Evolutionary conservation across 2,113 vertebrate species (phyloP).

Genomic region (Corvus moneduloides): DNA sequence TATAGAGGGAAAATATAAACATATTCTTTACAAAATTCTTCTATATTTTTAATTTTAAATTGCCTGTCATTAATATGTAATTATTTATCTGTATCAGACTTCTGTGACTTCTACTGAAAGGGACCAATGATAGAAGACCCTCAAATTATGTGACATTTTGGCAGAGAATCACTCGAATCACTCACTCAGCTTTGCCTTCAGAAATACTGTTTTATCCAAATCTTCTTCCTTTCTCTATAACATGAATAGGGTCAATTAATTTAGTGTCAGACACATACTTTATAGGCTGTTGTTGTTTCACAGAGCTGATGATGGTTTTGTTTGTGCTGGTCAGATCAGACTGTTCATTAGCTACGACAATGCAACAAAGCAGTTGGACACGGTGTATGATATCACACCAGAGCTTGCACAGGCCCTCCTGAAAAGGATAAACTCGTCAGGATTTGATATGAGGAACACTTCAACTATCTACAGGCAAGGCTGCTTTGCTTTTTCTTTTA

Average conservation of each 20-base stretch:
- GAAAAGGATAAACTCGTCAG: constrained; percentile 71
- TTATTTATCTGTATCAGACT: not conserved
- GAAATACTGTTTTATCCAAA: not conserved
- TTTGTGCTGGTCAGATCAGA: constrained; percentile 66
- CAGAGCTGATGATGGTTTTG: not conserved
- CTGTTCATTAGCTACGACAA: constrained; percentile 84
- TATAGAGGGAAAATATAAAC: not conserved
- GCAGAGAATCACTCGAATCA: not conserved
- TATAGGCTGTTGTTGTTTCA: not conserved
- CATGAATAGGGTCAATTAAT: not conserved
- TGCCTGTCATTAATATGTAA: not conserved
- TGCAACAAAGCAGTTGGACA: constrained; percentile 82
- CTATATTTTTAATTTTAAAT: not conserved
- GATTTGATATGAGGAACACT: constrained; percentile 77
- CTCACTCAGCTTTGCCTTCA: not conserved
- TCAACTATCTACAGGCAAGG: constrained; percentile 80
- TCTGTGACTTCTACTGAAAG: not conserved
- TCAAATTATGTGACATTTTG: not conserved
- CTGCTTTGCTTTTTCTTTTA: not conserved
- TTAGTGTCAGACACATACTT: not conserved
- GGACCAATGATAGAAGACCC: not conserved
- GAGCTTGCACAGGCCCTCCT: constrained; percentile 74
- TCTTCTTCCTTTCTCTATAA: not conserved
- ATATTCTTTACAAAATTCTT: not conserved
- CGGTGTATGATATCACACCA: constrained; percentile 76